A percentile compares a stretch with the other conserved stretches of the same genome.
Conservation (phyloP, 2,797 vertebrate genomes). For the Thamnophis elegans region DNA sequence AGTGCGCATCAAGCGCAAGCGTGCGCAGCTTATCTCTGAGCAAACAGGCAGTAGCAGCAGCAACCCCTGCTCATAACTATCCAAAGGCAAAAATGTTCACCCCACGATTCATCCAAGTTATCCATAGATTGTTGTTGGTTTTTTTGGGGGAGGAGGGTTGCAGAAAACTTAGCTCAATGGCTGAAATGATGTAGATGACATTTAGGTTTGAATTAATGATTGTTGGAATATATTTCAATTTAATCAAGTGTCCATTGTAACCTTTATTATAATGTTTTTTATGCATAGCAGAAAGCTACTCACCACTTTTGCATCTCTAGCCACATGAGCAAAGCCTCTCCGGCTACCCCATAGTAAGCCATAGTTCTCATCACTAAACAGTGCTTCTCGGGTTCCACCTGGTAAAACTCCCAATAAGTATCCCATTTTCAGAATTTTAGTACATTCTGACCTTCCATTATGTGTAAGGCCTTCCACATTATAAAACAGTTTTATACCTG, state of each 20-base stretch:
- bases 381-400: slow-evolving; percentile 85
- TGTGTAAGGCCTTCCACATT: slow-evolving; percentile 66
- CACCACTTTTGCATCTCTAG: slow-evolving; percentile 89
- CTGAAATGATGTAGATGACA: neutral
- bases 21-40: too few relatives aligned
- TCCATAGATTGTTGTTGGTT: too few relatives aligned
- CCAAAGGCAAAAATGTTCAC: neutral
- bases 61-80: neutral
- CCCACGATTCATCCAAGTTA: neutral
- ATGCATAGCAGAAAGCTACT: slow-evolving; percentile 40
- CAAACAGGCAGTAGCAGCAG: too few relatives aligned
- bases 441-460: slow-evolving; percentile 87
- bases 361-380: slow-evolving; percentile 88
- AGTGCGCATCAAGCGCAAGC: too few relatives aligned
- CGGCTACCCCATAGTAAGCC: slow-evolving; percentile 84
- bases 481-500: slow-evolving; percentile 32
- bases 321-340: slow-evolving; percentile 88
- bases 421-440: slow-evolving; percentile 82
- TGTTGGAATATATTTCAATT: neutral
- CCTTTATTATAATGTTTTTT: neutral
- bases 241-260: neutral
- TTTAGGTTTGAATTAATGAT: neutral
- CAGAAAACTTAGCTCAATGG: neutral
- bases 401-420: slow-evolving; percentile 88
- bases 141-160: too few relatives aligned